Evolutionary conservation across 2,797 vertebrate species (phyloP).

Genomic region (Microctenopoma lineatum): DNA sequence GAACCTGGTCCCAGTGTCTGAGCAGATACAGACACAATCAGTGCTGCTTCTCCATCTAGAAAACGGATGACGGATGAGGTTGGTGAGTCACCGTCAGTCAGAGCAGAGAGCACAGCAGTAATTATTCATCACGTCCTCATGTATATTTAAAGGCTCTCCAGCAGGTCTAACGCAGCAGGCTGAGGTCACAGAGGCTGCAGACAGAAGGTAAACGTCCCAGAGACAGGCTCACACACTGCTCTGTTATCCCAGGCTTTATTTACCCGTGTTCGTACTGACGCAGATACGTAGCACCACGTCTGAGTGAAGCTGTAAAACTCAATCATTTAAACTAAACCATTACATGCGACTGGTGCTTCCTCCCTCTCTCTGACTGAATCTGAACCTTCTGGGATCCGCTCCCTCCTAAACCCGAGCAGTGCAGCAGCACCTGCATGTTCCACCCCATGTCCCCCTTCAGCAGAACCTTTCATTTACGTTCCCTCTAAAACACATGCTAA

Average conservation of each 20-base stretch:
- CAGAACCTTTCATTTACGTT: constrained; percentile 19
- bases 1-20: not conserved
- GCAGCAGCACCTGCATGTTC: constrained; percentile 37
- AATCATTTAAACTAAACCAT: no score
- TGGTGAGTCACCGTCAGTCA: constrained; percentile 1
- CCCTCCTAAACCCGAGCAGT: not conserved
- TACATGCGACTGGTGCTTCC: no score
- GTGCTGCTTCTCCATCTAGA: not conserved
- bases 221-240: not conserved
- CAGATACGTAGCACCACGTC: not conserved
- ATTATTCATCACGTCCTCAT: constrained; percentile 71
- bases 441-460: constrained; percentile 15
- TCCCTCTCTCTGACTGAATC: not conserved
- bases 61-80: not conserved
- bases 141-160: constrained; percentile 54
- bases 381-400: not conserved
- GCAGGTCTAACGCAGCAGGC: not conserved
- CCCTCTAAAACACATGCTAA: constrained; percentile 58
- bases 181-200: constrained; percentile 24
- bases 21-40: not conserved
- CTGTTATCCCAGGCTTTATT: not conserved
- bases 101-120: constrained; percentile 16
- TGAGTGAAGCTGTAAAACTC: no score
- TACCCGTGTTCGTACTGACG: no score
- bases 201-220: constrained; percentile 4